These are phyloP conservation scores for Spinibarbus caldwelli DNA, from an alignment of 2,797 vertebrate species.

Conservation along the genomic window DNA sequence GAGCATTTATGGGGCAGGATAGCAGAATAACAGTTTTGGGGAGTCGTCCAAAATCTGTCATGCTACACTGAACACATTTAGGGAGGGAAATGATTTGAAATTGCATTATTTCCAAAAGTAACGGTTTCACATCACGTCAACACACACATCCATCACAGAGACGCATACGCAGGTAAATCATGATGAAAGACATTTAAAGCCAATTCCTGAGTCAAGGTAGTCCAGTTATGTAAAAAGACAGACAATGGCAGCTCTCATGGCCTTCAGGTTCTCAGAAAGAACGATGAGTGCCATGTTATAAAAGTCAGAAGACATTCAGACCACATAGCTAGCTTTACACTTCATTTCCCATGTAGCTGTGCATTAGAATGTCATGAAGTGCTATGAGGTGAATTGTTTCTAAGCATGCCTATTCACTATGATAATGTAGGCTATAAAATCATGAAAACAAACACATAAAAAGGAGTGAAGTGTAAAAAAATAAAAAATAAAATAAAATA, in stretches of 20 bases:
- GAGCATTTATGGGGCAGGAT: not conserved
- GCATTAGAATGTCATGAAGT: not conserved
- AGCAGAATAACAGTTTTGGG: constrained; percentile 23
- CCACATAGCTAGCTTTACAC: not conserved
- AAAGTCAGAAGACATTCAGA: constrained; percentile 10
- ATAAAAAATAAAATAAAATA: too few relatives aligned
- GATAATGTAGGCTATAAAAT: not conserved
- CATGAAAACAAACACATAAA: too few relatives aligned
- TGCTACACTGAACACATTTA: constrained; percentile 68
- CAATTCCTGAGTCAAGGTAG: constrained; percentile 55
- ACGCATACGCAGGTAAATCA: constrained; percentile 22
- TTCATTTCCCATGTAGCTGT: not conserved
- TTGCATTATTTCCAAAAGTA: constrained; percentile 66
- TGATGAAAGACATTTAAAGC: constrained; percentile 57
- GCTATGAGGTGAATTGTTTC: not conserved
- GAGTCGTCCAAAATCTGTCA: constrained; percentile 63
- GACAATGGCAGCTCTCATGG: constrained; percentile 9
- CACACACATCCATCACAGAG: constrained; percentile 49
- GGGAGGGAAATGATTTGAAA: constrained; percentile 64
- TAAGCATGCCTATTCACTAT: not conserved
- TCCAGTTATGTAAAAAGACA: constrained; percentile 31
- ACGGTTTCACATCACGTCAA: constrained; percentile 60
- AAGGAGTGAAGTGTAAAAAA: not conserved
- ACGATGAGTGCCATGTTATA: not conserved
- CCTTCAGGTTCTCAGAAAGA: not conserved